A percentile compares a stretch with the other conserved stretches of the same genome.
Conservation (phyloP, 2,797 vertebrate species). For the Lacerta bilineata region DNA sequence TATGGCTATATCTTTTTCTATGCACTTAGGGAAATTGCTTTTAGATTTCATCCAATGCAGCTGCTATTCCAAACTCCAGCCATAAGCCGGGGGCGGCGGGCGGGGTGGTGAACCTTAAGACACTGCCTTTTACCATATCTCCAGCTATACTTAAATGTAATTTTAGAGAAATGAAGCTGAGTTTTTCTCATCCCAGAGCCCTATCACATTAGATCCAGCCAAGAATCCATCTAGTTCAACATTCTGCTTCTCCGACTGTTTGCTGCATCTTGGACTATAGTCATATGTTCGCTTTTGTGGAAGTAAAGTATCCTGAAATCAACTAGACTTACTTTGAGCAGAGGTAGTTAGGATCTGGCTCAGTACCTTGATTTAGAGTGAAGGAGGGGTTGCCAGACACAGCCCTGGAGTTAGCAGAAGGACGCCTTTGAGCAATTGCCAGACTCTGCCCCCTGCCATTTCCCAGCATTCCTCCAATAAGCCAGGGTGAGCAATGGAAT, state of each 20-base stretch:
- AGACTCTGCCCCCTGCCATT: neutral
- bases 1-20: neutral
- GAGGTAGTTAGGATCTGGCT: neutral
- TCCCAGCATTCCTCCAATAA: neutral
- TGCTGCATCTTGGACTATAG: neutral
- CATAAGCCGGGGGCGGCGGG: neutral
- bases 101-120: neutral
- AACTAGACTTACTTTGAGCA: neutral
- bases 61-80: slow-evolving; percentile 18
- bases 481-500: neutral
- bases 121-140: neutral
- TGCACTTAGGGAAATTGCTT: slow-evolving; percentile 35
- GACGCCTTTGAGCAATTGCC: neutral
- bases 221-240: neutral
- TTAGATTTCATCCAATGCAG: slow-evolving; percentile 19
- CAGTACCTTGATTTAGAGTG: neutral
- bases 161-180: slow-evolving; percentile 8
- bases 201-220: neutral
- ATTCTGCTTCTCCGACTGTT: neutral
- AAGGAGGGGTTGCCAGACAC: neutral
- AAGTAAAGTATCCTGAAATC: neutral
- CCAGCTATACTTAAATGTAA: slow-evolving; percentile 6
- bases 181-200: neutral
- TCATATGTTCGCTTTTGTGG: neutral
- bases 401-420: neutral